Evolutionary conservation across 2,888 invertebrate genomes (phyloP).

Genomic region (Antheraea assamensis): DNA sequence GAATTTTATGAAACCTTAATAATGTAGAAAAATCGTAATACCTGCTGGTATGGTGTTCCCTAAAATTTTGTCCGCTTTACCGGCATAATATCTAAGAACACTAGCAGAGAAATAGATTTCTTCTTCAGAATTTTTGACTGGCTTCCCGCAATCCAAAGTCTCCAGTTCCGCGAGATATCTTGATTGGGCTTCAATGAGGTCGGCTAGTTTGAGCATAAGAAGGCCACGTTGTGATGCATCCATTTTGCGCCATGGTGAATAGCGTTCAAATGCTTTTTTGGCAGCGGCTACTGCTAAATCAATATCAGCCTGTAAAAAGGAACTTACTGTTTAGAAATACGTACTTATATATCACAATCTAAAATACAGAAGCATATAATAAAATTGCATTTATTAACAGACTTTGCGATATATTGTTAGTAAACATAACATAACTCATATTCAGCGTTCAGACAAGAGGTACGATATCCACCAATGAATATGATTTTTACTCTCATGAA

Average conservation of each 20-base stretch:
- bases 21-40: constrained; percentile 32
- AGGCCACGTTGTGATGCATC: constrained; percentile 90
- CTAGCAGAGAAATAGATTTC: constrained; percentile 85
- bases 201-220: constrained; percentile 88
- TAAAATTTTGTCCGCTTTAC: constrained; percentile 95
- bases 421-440: no score
- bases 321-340: neutral
- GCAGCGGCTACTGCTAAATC: constrained; percentile 92
- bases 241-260: constrained; percentile 89
- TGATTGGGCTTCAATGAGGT: constrained; percentile 89
- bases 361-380: neutral
- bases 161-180: constrained; percentile 92
- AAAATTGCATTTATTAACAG: neutral
- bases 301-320: constrained; percentile 85
- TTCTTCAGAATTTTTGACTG: constrained; percentile 86
- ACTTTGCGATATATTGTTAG: no score
- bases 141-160: constrained; percentile 97
- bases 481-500: no score
- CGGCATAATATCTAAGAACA: constrained; percentile 92
- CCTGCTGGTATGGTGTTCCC: constrained; percentile 88
- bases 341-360: neutral
- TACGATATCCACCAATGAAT: no score
- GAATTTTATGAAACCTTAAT: constrained; percentile 5
- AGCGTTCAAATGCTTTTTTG: constrained; percentile 87
- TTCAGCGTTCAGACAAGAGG: no score